Conservation (phyloP, 2,797 vertebrate species). For the Distichodus sexfasciatus region DNA sequence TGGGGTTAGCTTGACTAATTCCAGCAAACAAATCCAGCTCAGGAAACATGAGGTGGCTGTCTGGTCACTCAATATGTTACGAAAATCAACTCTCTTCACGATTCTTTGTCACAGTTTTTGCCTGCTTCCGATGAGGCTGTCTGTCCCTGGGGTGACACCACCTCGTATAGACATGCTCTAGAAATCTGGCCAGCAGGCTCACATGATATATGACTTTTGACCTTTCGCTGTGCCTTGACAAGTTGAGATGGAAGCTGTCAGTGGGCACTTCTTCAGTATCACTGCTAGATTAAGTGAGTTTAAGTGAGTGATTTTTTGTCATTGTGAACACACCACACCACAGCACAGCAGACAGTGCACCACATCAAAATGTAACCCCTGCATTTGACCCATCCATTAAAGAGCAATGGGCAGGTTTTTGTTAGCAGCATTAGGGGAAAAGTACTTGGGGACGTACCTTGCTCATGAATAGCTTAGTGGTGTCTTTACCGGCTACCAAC, state of each 20-base stretch:
- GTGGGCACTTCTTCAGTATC: slow-evolving; percentile 21
- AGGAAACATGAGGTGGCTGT: slow-evolving; percentile 1
- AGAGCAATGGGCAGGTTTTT: no score
- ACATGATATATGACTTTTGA: slow-evolving; percentile 32
- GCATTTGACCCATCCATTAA: no score
- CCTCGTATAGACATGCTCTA: slow-evolving; percentile 31
- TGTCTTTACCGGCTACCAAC: no score
- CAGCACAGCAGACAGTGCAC: no score
- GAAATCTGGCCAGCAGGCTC: slow-evolving; percentile 23
- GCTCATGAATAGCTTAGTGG: no score
- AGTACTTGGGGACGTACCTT: no score
- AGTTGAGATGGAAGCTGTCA: slow-evolving; percentile 1
- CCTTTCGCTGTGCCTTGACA: slow-evolving; percentile 2
- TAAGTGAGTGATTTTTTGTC: no score
- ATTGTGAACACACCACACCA: not conserved
- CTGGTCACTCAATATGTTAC: slow-evolving; percentile 23
- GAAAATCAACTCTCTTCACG: not conserved
- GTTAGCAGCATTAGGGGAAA: no score
- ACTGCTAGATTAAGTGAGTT: not conserved
- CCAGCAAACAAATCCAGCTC: slow-evolving; percentile 23
- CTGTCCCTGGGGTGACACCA: slow-evolving; percentile 20
- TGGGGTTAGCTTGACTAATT: slow-evolving; percentile 39
- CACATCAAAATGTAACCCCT: no score
- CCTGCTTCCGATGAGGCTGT: not conserved
- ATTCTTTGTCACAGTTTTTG: not conserved